Percentiles rank a stretch among this genome's conserved stretches.
Evolutionary conservation across 1,140 invertebrate species (phyloP).

Genomic region (Aphelinus certus): DNA sequence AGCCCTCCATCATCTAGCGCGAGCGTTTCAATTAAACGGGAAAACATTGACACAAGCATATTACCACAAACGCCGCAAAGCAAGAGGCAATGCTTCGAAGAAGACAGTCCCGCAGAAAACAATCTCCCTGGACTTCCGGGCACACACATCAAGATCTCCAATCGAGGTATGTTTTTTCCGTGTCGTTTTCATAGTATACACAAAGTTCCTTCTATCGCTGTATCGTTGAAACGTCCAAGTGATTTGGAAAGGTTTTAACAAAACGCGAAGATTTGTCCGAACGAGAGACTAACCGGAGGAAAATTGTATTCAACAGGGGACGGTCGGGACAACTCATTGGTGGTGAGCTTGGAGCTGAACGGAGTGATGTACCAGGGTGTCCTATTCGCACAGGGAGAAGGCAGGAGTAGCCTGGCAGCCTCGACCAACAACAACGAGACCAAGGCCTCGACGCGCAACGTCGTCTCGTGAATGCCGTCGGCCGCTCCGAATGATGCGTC

Average conservation of each 20-base stretch:
- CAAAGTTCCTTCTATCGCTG: too few species aligned
- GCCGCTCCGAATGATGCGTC: too few species aligned
- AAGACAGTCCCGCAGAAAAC: constrained; percentile 59
- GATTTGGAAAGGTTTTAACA: too few species aligned
- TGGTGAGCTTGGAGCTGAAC: constrained; percentile 96
- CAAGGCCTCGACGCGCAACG: constrained; percentile 58
- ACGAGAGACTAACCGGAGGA: too few species aligned
- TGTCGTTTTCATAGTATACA: too few species aligned
- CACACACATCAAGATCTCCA: constrained; percentile 90
- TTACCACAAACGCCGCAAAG: constrained; percentile 66
- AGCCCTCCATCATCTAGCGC: constrained; percentile 51
- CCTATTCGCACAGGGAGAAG: constrained; percentile 77
- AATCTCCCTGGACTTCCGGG: constrained; percentile 56
- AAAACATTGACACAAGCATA: constrained; percentile 67
- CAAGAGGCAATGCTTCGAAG: constrained; percentile 69
- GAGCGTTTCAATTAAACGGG: constrained; percentile 68
- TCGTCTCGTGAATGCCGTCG: constrained; percentile 61
- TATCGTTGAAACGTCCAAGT: too few species aligned
- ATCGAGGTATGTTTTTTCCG: constrained; percentile 63
- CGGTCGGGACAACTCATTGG: constrained; percentile 83
- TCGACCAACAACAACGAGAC: constrained; percentile 45
- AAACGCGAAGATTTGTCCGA: too few species aligned
- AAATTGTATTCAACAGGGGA: constrained; percentile 66
- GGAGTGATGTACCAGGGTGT: constrained; percentile 91
- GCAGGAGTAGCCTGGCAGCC: constrained; percentile 39